A percentile compares a stretch with the other conserved stretches of the same genome.
phyloP scores from a whole-genome alignment of 1,140 invertebrate species.

The Lethrus apterus region DNA sequence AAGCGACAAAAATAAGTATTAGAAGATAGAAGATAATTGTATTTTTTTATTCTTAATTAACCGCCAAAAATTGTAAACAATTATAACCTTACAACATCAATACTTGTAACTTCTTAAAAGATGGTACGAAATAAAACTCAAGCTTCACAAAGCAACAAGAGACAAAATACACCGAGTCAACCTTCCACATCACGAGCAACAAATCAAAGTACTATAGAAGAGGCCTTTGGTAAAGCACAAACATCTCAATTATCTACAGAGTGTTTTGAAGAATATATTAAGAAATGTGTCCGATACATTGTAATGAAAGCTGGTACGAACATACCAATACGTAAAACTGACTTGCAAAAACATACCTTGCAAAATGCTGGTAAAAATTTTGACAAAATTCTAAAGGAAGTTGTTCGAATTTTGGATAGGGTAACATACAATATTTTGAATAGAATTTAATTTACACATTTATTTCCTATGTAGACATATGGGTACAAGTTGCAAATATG shows the following conservation, averaged over 20 bases:
- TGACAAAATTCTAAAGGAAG: conserved; percentile 24
- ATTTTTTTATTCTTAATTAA: too few species aligned
- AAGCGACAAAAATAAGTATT: too few species aligned
- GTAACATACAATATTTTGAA: conserved; percentile 20
- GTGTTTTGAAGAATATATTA: conserved; percentile 5
- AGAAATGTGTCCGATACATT: conserved; percentile 3
- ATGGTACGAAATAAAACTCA: too few species aligned
- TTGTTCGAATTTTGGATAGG: too few species aligned
- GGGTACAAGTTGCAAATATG: conserved; percentile 28
- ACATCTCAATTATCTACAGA: background rate
- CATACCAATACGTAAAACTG: conserved; percentile 4
- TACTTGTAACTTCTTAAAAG: too few species aligned
- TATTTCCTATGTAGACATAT: conserved; percentile 26
- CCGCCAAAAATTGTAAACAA: too few species aligned
- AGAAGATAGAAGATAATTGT: too few species aligned
- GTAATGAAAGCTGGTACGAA: background rate
- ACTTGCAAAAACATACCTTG: background rate
- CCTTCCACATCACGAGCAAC: too few species aligned
- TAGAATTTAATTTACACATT: conserved; percentile 20
- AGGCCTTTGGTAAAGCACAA: conserved; percentile 2
- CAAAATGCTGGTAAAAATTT: conserved; percentile 6
- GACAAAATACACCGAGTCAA: too few species aligned
- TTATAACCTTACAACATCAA: too few species aligned
- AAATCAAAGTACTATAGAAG: background rate
- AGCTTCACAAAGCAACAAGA: too few species aligned